phyloP scores from a whole-genome alignment of 2,113 vertebrate species.

The Entelurus aequoreus region DNA sequence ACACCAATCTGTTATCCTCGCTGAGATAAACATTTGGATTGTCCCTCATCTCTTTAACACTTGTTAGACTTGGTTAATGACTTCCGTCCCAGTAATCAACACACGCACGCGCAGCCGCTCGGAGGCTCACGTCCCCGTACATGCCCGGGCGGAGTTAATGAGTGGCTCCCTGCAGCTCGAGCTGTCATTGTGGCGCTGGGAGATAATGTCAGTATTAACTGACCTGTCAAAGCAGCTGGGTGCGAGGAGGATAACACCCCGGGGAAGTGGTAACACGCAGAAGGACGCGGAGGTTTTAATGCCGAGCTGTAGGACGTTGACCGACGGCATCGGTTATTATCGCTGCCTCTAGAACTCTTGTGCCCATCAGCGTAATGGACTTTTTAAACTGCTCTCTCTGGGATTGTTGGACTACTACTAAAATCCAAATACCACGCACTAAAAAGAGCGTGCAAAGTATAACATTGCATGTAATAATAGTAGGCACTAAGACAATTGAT shows the following conservation, averaged over 20 bases:
- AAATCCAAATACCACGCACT: no score
- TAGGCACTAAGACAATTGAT: no score
- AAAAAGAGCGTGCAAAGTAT: no score
- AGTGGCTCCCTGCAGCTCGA: conserved; percentile 53
- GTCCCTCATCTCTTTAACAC: conserved; percentile 56
- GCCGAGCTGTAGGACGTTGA: conserved; percentile 24
- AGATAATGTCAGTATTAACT: conserved; percentile 68
- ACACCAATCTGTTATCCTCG: conserved; percentile 45
- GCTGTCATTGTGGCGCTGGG: conserved; percentile 46
- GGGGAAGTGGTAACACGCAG: conserved; percentile 31
- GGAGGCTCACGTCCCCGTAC: neutral
- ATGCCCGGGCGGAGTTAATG: conserved; percentile 47
- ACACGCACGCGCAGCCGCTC: neutral
- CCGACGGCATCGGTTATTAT: conserved; percentile 27
- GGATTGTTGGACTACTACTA: conserved; percentile 4
- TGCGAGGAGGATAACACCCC: conserved; percentile 31
- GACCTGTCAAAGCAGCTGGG: conserved; percentile 52
- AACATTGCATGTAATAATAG: no score
- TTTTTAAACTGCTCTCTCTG: conserved; percentile 22
- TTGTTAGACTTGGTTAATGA: conserved; percentile 60
- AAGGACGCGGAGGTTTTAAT: conserved; percentile 24
- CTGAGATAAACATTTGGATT: conserved; percentile 34
- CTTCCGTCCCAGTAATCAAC: conserved; percentile 41
- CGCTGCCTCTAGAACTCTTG: conserved; percentile 11
- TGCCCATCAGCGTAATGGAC: conserved; percentile 1